A percentile compares a stretch with the other conserved stretches of the same genome.
Evolutionary conservation across 1,140 invertebrate genomes (phyloP).

Genomic region (Elysia chlorotica): DNA sequence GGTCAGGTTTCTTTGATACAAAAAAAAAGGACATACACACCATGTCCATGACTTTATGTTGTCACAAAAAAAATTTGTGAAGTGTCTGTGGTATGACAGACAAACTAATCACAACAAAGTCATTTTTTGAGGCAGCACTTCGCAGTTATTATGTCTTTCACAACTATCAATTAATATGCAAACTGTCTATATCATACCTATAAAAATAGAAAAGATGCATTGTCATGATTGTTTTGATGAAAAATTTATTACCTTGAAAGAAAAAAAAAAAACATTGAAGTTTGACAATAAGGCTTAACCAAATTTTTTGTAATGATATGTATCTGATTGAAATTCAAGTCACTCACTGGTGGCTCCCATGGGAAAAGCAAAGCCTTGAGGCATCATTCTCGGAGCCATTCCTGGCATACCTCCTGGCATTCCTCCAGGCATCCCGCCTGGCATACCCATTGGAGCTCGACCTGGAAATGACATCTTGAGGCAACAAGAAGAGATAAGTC

Average conservation of each 20-base stretch:
- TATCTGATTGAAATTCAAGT: neutral
- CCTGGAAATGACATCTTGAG: slow-evolving; percentile 62
- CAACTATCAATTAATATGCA: too few relatives aligned
- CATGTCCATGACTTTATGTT: too few relatives aligned
- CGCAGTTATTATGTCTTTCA: too few relatives aligned
- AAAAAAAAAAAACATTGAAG: neutral
- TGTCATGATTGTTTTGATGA: neutral
- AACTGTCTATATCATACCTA: too few relatives aligned
- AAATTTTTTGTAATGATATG: neutral
- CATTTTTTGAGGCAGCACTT: too few relatives aligned
- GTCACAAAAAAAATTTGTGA: too few relatives aligned
- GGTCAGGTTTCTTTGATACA: too few relatives aligned
- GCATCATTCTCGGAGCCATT: slow-evolving; percentile 52
- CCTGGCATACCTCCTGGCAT: slow-evolving; percentile 54
- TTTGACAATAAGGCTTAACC: neutral
- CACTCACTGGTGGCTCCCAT: slow-evolving; percentile 39
- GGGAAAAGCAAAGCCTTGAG: slow-evolving; percentile 50
- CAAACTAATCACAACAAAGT: too few relatives aligned
- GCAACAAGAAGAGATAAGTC: too few relatives aligned
- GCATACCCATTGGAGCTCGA: slow-evolving; percentile 49
- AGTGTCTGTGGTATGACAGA: too few relatives aligned
- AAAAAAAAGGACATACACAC: too few relatives aligned
- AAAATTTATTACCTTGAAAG: neutral
- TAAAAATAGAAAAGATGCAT: too few relatives aligned
- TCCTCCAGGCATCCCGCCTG: slow-evolving; percentile 51